Evolutionary conservation across 2,888 invertebrate species (phyloP), one percentile per base, ranked within the genome.

Genomic region (Pristionchus exspectatus): DNA sequence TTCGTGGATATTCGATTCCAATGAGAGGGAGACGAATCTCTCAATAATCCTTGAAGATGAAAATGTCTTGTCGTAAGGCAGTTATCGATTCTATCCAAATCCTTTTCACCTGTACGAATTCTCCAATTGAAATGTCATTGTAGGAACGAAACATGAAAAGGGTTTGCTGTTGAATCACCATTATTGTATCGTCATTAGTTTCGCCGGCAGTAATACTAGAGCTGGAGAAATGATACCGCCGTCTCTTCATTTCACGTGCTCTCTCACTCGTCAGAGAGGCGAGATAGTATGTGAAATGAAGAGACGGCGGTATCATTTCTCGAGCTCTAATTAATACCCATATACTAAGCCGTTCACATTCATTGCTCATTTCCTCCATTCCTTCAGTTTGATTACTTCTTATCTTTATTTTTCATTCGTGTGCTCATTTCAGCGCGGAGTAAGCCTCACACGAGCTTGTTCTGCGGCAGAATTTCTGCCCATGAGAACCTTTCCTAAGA

Each of bases 11-110:
- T 56, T 84, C 83, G 18, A 84, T 30, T 33, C 86, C 16, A 24
- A 21, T 30, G 63, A 59, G 21, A 38, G 59, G 38, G 63, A 86
- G 33, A 86, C 63, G 86, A 63, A 86, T 33, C 63, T 86, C 30
- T 86, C 86, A 9, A 66, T 86, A 38, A 86, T 86, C 38, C 86
- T 86, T 12, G 86, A 86, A 63, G 86, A 86, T 33, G 86, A 86
- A 63, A 63, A 33, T 54, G 50, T 50, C 30, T 56, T 5, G 5
- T 54, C 27, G 84, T 54, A 9, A 50, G 84, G 54, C 18, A 56
- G 56, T 27, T 56, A 84, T 84, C 56, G 56, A 18, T 59, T 21
- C 18, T 59, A 12, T 10, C 44, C 10, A 50, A 59, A 59, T 59
- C 21, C 21, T 21, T 59, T 59, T 12, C 59, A 59, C 5, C 14